Base-by-base conservation (phyloP, 2,888 invertebrate species). In the Notodonta ziczac region DNA sequence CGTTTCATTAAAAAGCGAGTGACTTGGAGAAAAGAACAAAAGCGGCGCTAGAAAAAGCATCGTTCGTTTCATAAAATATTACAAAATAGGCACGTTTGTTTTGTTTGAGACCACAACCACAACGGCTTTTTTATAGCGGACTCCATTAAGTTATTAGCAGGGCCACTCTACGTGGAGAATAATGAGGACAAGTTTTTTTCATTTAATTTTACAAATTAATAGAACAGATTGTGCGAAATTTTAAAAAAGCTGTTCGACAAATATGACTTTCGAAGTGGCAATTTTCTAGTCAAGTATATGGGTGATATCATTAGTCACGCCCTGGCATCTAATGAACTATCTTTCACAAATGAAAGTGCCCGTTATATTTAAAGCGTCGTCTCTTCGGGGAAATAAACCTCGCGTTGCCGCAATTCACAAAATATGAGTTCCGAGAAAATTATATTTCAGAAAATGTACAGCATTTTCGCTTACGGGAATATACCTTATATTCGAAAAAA, bases 1-100 rank as follows among this genome's bases (percentile, higher is more conserved):
- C 75, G 73, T 82, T 82, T 83, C 72, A 83, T 81, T 80, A 81
- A 76, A 80, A 76, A 73, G 67, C 70, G 62, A 76, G 72, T 69
- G 65, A 74, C 75, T 80, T 66, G 62, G 62, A 74, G 70, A 63
- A 72, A 70, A 72, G 64, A 79, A 78, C 77, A 82, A 80, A 81
- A 72, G 74, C 69, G 59, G 60, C 60, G 62, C 67, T 63, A 65
- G 66, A 61, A 70, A 62, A 69, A 73, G 65, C 76, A 70, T 70
- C 66, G 66, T 67, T 66, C 65, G 63, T 62, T 67, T 65, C 67
- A 72, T 74, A 65, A 75, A 78, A 75, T 73, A 75, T 74, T 65
- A 77, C 76, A 77, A 76, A 75, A 70, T 74, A 76, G 67, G 66
- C 72, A 67, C 67, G 66, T 66, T 73, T 70, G 67, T 70, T 71